Conservation (phyloP, 2,888 invertebrate species). For the Ormyrus pomaceus region DNA sequence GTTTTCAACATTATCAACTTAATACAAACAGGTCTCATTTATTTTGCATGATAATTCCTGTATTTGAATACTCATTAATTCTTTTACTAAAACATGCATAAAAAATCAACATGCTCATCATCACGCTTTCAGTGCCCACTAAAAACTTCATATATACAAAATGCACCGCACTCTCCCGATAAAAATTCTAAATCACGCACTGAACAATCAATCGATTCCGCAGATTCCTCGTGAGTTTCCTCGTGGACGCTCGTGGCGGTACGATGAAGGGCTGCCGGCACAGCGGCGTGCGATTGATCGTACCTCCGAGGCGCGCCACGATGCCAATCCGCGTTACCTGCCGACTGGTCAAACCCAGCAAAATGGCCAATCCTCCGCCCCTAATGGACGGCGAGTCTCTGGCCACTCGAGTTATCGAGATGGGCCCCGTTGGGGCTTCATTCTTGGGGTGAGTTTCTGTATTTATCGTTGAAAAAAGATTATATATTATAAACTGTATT, state of each 20-base stretch:
- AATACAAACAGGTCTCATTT: too few species aligned
- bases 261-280: slow-evolving; percentile 99
- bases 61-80: too few species aligned
- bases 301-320: slow-evolving; percentile 96
- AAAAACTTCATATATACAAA: too few species aligned
- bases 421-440: slow-evolving; percentile 96
- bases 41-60: too few species aligned
- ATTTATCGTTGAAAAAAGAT: neutral
- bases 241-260: slow-evolving; percentile 99
- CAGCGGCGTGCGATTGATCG: slow-evolving; percentile 96
- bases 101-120: too few species aligned
- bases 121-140: too few species aligned
- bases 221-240: slow-evolving; percentile 98
- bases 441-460: slow-evolving; percentile 89
- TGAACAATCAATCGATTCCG: neutral
- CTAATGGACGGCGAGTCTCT: slow-evolving; percentile 99
- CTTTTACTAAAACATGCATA: too few species aligned
- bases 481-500: neutral
- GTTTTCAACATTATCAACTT: too few species aligned
- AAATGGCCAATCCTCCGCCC: slow-evolving; percentile 92
- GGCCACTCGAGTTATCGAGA: slow-evolving; percentile 94
- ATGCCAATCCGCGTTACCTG: slow-evolving; percentile 98
- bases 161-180: too few species aligned
- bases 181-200: neutral
- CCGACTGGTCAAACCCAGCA: slow-evolving; percentile 88